These are phyloP conservation scores for Babylonia areolata DNA, from an alignment of 1,140 invertebrate genomes.

Conservation along the genomic window DNA sequence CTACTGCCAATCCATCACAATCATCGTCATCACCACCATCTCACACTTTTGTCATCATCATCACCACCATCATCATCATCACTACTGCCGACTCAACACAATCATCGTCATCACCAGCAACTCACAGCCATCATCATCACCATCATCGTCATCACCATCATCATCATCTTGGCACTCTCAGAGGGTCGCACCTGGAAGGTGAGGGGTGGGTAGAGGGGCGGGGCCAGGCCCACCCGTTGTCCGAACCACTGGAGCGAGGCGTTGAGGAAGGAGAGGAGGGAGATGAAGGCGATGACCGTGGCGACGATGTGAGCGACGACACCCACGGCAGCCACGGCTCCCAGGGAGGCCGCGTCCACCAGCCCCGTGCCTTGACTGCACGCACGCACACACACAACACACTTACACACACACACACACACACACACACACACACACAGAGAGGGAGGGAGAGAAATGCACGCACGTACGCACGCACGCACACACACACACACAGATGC, in stretches of 20 bases:
- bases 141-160: background rate
- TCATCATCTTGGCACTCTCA: background rate
- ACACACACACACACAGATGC: background rate
- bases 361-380: slow-evolving; percentile 86
- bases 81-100: too few species aligned
- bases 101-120: too few species aligned
- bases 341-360: slow-evolving; percentile 91
- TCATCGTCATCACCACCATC: background rate
- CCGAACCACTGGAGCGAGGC: slow-evolving; percentile 87
- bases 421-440: background rate
- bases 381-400: too few species aligned
- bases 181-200: slow-evolving; percentile 66
- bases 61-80: background rate
- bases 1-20: too few species aligned
- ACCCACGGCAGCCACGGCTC: slow-evolving; percentile 86
- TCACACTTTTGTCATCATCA: too few species aligned
- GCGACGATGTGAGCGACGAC: slow-evolving; percentile 91
- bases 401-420: background rate
- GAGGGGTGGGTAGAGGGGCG: slow-evolving; percentile 53
- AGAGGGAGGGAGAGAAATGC: too few species aligned
- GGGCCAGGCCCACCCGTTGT: slow-evolving; percentile 81
- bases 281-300: slow-evolving; percentile 94
- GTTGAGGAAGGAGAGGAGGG: slow-evolving; percentile 90
- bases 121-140: background rate
- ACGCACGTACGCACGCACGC: background rate